Evolutionary conservation across 2,888 invertebrate genomes (phyloP), one percentile per base, ranked within the genome.

Genomic region (Camponotus fellah): DNA sequence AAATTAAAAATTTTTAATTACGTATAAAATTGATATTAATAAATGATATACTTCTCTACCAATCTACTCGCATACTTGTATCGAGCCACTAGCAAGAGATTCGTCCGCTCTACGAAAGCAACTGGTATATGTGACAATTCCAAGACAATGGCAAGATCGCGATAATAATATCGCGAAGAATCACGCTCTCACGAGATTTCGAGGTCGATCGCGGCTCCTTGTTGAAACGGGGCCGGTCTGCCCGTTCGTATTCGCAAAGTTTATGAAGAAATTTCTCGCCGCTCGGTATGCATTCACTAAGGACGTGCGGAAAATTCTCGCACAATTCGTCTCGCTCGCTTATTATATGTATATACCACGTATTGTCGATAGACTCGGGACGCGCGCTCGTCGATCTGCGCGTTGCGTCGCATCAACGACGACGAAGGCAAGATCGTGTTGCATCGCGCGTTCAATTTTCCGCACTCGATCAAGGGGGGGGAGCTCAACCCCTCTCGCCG

Each of bases 291-390:
- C 71, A 60, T 71, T 71, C 71, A 46, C 34, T 68, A 77, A n/a
- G 56, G 32, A 77, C 69, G 21, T 58, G 77, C 56, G 69, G 34
- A 77, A 77, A 77, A 77, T 77, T 77, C 69, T 68, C 77, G 69
- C 69, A 49, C n/a, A 77, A 58, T 77, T 77, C 40, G 32, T 43
- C 56, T 58, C 69, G 77, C 43, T 69, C 53, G 32, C 68, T 69
- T 69, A 75, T 65, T 64, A 65, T 65, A 46, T 14, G 34, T 74
- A 34, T 60, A 71, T 58, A 58, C 34, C 43, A 65, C 34, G 43
- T 37, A 58, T 77, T 68, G 34, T 71, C 60, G 46, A 79, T 71
- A 43, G 58, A 71, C 26, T 17, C 71, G 46, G 46, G 46, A 46
- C 46, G 69, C 58, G 49, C 34, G 69, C 40, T 66, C 40, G 76